Evolutionary conservation across 2,113 vertebrate genomes (phyloP).

Genomic region (Oncorhynchus keta): DNA sequence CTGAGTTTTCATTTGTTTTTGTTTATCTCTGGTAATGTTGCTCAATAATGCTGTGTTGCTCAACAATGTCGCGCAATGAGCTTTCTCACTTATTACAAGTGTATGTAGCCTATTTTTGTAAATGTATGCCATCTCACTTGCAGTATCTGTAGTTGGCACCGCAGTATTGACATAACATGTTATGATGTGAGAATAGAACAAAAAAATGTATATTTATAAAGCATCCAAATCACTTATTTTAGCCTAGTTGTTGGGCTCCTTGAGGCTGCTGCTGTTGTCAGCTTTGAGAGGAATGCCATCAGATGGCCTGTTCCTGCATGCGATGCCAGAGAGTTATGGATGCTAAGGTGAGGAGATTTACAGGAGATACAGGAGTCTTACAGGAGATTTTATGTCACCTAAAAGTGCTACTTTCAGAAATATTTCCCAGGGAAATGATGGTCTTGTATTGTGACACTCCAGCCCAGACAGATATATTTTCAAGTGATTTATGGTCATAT

Average conservation of each 20-base stretch:
- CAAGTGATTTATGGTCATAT: no score
- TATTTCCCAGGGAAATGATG: background rate
- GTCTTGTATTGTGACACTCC: background rate
- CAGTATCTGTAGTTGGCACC: no score
- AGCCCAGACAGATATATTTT: background rate
- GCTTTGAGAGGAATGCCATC: background rate
- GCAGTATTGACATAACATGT: background rate
- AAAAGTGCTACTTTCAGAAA: background rate
- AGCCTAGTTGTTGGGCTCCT: background rate
- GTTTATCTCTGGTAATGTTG: background rate
- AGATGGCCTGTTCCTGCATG: background rate
- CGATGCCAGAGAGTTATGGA: background rate
- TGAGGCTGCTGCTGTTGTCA: background rate
- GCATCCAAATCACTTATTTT: background rate
- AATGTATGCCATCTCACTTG: no score
- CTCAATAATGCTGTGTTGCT: background rate
- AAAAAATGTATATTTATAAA: background rate
- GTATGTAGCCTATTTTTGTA: no score
- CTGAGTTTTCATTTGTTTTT: background rate
- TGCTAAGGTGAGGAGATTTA: background rate
- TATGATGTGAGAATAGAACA: background rate
- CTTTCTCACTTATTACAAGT: no score
- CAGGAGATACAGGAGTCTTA: background rate
- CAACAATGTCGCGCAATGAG: background rate
- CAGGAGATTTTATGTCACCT: background rate